Conservation (phyloP, 2,113 vertebrate species). For the Clarias gariepinus region DNA sequence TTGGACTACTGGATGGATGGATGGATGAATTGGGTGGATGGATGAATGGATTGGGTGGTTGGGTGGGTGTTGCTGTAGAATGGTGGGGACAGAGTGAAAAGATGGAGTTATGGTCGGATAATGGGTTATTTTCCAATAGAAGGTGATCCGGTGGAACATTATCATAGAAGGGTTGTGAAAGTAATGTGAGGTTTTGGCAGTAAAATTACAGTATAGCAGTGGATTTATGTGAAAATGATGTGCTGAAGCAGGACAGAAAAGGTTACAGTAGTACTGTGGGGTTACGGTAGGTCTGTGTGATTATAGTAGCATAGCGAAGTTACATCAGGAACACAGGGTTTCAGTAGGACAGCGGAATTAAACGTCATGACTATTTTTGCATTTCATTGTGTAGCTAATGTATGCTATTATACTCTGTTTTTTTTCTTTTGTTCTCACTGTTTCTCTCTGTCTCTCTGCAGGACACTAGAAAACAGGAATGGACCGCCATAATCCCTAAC, state of each 20-base stretch:
- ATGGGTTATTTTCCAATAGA: not conserved
- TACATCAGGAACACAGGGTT: not conserved
- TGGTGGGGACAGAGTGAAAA: not conserved
- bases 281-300: not conserved
- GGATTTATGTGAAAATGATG: not conserved
- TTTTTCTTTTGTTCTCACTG: conserved; percentile 6
- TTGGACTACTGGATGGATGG: too few relatives aligned
- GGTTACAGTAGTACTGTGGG: not conserved
- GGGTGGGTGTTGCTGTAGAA: not conserved
- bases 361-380: not conserved
- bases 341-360: not conserved
- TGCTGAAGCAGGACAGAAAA: not conserved
- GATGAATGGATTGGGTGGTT: too few relatives aligned
- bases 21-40: too few relatives aligned
- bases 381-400: not conserved
- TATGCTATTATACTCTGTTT: not conserved
- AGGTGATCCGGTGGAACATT: not conserved
- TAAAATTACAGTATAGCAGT: not conserved
- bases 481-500: conserved; percentile 98
- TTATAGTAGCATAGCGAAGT: not conserved
- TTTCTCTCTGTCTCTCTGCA: conserved; percentile 59
- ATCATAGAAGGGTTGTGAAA: not conserved
- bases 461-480: conserved; percentile 86
- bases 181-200: not conserved
- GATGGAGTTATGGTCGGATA: not conserved